Evolutionary conservation across 2,113 vertebrate genomes (phyloP), one percentile per base, ranked within the genome.

Genomic region (Tragelaphus buxtoni): DNA sequence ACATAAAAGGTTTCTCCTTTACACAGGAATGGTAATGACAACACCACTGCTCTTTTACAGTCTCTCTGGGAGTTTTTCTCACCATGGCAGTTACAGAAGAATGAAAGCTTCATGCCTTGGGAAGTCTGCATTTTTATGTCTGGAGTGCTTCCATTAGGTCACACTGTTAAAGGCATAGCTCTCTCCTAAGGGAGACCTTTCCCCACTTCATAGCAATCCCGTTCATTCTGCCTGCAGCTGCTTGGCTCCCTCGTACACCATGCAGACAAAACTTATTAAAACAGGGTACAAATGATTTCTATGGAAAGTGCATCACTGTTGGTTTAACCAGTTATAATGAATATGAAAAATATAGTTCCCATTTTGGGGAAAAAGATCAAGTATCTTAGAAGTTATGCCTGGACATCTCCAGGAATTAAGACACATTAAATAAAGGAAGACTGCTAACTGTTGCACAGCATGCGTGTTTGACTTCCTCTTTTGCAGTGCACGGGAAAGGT

Each of bases 61-160:
- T 91, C 81, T 94, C 86, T 92, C 77, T 96, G 94, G 93, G 93
- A 94, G 55, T 77, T 96, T 84, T 96, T 90, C 82, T 97, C 81
- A 88, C 81, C 24, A 42, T 32, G 16, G 81, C 55, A 81, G 58
- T 85, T 88, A 85, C 4, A 85, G 84, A 82, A 95, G 94, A 96
- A 81, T 81, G 91, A 92, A 83, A 90, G 84, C 94, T 76, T 74
- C 53, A 0, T 24, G 92, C 32, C 85, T 96, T 63, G 18, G 90
- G 91, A 92, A 94, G 69, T 24, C 76, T 77, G 51, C 18, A 42
- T 69, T 87, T 94, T 95, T 94, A 88, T 90, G 91, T 88, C 84
- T 96, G 81, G 76, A 85, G 60, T n/a, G 69, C 42, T 94, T 86
- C 84, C 35, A 85, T 85, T 49, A 95, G 88, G 79, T 95, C 84